A percentile compares a stretch with the other conserved stretches of the same genome.
phyloP scores from a whole-genome alignment of 1,140 invertebrate genomes.

The Zaprionus ornatus region DNA sequence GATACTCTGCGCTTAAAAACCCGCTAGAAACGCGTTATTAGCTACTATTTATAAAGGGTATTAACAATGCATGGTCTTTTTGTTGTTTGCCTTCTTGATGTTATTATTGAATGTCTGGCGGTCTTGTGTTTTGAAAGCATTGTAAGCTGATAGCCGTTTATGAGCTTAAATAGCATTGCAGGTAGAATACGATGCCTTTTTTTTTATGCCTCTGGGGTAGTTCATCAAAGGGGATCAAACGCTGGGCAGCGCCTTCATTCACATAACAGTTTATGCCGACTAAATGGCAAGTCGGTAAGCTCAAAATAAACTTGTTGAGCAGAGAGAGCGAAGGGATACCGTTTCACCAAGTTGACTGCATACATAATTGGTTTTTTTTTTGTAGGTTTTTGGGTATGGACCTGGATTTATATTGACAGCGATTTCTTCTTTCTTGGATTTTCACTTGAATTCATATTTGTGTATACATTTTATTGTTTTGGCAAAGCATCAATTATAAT shows the following conservation, averaged over 20 bases:
- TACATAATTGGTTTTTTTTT: constrained; percentile 17
- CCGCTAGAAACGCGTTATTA: neutral
- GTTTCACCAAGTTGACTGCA: neutral
- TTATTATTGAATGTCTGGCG: constrained; percentile 38
- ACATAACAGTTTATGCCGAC: constrained; percentile 37
- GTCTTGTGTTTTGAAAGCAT: constrained; percentile 58
- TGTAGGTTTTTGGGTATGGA: constrained; percentile 27
- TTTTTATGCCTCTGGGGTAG: constrained; percentile 38
- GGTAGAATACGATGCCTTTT: constrained; percentile 50
- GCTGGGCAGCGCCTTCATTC: constrained; percentile 39
- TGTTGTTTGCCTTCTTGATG: neutral
- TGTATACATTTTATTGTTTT: neutral
- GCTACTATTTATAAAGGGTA: constrained; percentile 4
- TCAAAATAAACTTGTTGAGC: constrained; percentile 15
- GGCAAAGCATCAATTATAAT: neutral
- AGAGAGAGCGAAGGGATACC: neutral
- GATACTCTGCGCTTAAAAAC: neutral
- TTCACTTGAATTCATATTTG: neutral
- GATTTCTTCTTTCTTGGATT: neutral
- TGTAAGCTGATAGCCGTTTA: constrained; percentile 76
- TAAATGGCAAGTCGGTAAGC: constrained; percentile 7
- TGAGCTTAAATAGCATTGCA: constrained; percentile 75
- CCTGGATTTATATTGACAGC: neutral
- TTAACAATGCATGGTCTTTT: neutral
- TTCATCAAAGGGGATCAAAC: constrained; percentile 64